phyloP scores from a whole-genome alignment of 2,113 vertebrate genomes.

The Sisor rabdophorus region DNA sequence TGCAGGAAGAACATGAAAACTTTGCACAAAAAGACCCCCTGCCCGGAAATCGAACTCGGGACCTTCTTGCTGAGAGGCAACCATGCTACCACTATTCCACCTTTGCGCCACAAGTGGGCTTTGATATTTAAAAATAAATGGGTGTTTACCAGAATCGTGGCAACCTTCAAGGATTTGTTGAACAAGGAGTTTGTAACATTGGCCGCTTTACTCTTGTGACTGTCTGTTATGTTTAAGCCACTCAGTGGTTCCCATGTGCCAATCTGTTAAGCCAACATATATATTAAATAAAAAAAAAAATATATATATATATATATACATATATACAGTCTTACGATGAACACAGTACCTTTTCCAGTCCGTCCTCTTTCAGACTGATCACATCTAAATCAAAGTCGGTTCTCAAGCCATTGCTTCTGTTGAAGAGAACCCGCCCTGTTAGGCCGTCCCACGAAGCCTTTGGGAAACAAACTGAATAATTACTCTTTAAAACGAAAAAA shows the following conservation, averaged over 20 bases:
- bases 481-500: no score
- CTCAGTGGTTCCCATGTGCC: conserved; percentile 94
- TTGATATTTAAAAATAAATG: conserved; percentile 3
- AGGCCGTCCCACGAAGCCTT: conserved; percentile 97
- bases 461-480: background rate
- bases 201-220: conserved; percentile 87
- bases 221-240: conserved; percentile 95
- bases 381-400: conserved; percentile 98
- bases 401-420: conserved; percentile 92
- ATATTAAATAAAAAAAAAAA: no score
- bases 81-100: no score
- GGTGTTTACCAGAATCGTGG: conserved; percentile 89
- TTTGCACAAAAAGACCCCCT: no score
- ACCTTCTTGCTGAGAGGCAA: no score
- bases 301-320: conserved; percentile 45
- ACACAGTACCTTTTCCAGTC: conserved; percentile 86
- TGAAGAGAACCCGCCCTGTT: conserved; percentile 94
- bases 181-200: conserved; percentile 94
- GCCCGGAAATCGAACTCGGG: no score
- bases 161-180: conserved; percentile 91
- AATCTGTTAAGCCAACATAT: conserved; percentile 71
- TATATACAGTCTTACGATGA: conserved; percentile 41
- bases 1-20: no score
- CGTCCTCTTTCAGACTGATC: conserved; percentile 95
- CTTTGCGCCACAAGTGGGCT: background rate